Evolutionary conservation across 1,140 invertebrate genomes (phyloP), one percentile per base, ranked within the genome.

Genomic region (Notospermus geniculatus): DNA sequence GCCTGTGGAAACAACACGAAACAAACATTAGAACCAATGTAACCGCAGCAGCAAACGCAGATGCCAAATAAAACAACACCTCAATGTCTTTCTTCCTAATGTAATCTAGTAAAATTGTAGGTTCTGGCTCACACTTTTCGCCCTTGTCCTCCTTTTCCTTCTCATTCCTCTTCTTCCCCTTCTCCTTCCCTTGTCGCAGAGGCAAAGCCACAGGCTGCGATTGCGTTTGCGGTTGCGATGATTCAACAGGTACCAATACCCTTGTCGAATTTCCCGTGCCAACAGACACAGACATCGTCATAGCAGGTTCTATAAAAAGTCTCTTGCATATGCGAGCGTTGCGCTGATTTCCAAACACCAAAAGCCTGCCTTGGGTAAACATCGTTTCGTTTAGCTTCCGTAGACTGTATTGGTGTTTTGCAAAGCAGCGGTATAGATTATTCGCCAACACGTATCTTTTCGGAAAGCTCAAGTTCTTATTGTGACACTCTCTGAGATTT

Each of bases 391-490:
- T 50, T 27, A 50, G 25, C n/a, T n/a, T 5, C n/a, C 46, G 4
- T n/a, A 50, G n/a, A 50, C 4, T n/a, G n/a, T 50, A 50, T 5
- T n/a, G 5, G 46, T 50, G 46, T 50, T 50, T 50, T n/a, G 4
- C 5, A 50, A 50, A 50, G 25, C 46, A 50, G 5, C n/a, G 4
- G 46, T 50, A 50, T 7, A 50, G 4, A n/a, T n/a, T 50, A 4
- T 50, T 50, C 5, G 46, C 46, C 25, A 50, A 50, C 4, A n/a
- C 46, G n/a, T 7, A 50, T 23, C 46, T 5, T n/a, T n/a, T 5
- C n/a, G 5, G n/a, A 50, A 50, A 50, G n/a, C 46, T 50, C 5
- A 50, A n/a, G n/a, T 50, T 50, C 46, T 50, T 50, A 27, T 27
- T 27, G 4, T 50, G 46, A 50, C 46, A 50, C 46, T 7, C 46